Base-by-base conservation (phyloP, 2,888 invertebrate genomes). In the Lasioglossum vierecki region DNA sequence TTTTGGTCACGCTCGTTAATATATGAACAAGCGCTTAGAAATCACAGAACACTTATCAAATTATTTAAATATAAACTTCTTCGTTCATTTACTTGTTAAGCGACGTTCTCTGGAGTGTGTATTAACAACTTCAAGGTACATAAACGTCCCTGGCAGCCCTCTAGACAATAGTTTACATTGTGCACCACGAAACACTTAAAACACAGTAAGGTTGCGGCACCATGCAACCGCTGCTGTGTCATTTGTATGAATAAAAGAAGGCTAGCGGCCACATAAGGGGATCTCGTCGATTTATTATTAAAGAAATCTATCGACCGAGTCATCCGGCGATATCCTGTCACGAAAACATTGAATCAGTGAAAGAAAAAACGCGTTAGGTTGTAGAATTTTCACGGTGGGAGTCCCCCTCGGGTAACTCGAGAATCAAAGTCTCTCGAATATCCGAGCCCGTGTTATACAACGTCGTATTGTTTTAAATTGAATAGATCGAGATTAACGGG, bases 321-420 rank as follows among this genome's bases (percentile, higher is more conserved):
- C 35, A 35, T 39, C 39, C 66, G 35, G 1, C 35, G 26, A 26
- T 63, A 26, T 30, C 63, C 18, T 9, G 39, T 39, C 39, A 39
- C 39, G 66, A 68, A 35, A 35, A 18, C 35, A 39, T 68, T 35
- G 66, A 8, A 22, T 8, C 9, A 9, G 22, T 39, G 35, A 39
- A 44, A 44, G 41, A 18, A 68, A 60, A 44, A 60, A 15, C 39
- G 68, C 35, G 49, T 77, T 22, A 30, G 76, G 18, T 26, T 13
- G 46, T 22, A 66, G 41, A 74, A 63, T 66, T 66, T 74, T 35
- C 74, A 49, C 18, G 26, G 0, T 35, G 60, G 46, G 30, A 22
- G 74, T 66, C 41, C 26, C 66, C 74, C 63, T 74, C 63, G 49
- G 49, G 66, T 68, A 22, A 68, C 79, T 79, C 74, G 74, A 66